Percentiles rank a stretch among this genome's conserved stretches.
Evolutionary conservation across 2,113 vertebrate species (phyloP).

Genomic region (Pelecanus crispus): DNA sequence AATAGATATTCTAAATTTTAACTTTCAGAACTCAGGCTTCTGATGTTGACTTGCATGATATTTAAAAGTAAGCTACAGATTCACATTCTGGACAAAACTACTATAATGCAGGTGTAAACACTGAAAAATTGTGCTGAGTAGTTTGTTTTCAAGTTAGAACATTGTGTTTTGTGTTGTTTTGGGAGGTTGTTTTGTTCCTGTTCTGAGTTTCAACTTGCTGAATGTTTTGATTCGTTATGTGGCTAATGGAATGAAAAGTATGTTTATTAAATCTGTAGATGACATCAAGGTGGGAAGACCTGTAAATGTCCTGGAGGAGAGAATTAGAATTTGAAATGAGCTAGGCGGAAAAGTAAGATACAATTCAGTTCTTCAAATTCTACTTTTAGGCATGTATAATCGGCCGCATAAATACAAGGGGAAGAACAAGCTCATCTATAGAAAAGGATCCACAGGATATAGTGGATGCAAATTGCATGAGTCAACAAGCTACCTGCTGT

Average conservation of each 20-base stretch:
- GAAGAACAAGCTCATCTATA: not conserved
- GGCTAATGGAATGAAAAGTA: not conserved
- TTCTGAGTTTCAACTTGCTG: not conserved
- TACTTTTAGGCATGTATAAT: not conserved
- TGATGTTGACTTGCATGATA: not conserved
- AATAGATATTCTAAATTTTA: not conserved
- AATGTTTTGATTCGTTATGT: not conserved
- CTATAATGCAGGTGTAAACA: not conserved
- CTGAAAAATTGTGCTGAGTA: not conserved
- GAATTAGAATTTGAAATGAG: not conserved
- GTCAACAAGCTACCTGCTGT: not conserved
- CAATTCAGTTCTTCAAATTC: not conserved
- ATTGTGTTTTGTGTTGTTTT: not conserved
- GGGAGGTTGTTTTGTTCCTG: not conserved
- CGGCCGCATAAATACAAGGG: not conserved
- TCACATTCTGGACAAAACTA: not conserved
- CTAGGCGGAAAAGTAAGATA: not conserved
- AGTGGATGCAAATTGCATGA: not conserved
- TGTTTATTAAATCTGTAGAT: not conserved
- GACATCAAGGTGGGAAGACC: not conserved
- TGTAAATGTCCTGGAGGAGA: not conserved
- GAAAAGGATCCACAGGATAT: not conserved
- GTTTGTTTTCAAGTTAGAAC: not conserved
- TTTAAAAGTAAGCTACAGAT: not conserved
- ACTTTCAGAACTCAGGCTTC: not conserved